A percentile compares a stretch with the other conserved stretches of the same genome.
Conservation (phyloP, 2,888 invertebrate species). For the Metacarcinus magister region DNA sequence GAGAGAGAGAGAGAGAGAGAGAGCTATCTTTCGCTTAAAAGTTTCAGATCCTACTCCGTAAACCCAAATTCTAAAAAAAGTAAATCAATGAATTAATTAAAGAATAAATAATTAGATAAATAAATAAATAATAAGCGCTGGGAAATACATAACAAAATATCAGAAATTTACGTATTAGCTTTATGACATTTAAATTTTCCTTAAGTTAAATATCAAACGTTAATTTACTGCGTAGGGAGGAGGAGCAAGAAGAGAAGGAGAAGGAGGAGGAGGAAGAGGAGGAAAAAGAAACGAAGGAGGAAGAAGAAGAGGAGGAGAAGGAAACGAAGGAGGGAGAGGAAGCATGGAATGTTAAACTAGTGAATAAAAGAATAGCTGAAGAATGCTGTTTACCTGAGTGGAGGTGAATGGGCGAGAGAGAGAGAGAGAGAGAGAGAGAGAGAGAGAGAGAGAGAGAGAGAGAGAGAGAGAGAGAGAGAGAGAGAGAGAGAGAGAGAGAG, state of each 20-base stretch:
- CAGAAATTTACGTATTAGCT: too few relatives aligned
- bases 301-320: too few relatives aligned
- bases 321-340: not conserved
- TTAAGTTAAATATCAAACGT: not conserved
- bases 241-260: not conserved
- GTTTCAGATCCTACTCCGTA: too few relatives aligned
- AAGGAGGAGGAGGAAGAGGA: too few relatives aligned
- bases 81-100: not conserved
- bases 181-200: not conserved
- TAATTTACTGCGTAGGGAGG: not conserved
- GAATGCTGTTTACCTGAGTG: not conserved
- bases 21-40: too few relatives aligned
- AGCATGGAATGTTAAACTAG: not conserved
- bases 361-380: not conserved
- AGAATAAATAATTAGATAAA: not conserved
- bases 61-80: not conserved
- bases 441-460: not conserved
- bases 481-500: not conserved
- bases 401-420: not conserved
- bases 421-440: slow-evolving; percentile 14
- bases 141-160: not conserved
- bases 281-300: too few relatives aligned
- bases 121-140: not conserved
- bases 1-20: too few relatives aligned
- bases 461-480: too few relatives aligned